These are phyloP conservation scores for Allacma fusca DNA, from an alignment of 2,888 invertebrate genomes.

Conservation along the genomic window DNA sequence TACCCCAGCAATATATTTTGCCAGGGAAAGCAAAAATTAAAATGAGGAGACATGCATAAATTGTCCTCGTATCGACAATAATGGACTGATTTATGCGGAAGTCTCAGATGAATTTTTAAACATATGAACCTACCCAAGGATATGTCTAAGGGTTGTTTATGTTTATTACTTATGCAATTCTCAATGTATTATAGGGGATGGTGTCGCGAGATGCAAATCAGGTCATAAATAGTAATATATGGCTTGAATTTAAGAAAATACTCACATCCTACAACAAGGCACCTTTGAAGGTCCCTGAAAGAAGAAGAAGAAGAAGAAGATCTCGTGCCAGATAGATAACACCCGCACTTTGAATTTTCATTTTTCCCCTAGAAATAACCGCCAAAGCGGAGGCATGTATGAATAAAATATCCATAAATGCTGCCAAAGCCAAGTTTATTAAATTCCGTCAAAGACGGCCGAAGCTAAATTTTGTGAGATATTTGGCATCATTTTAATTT, in stretches of 20 bases:
- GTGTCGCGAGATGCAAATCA: neutral
- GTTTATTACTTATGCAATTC: neutral
- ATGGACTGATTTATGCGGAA: too few relatives aligned
- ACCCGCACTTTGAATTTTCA: neutral
- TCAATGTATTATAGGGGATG: neutral
- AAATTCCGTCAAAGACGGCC: neutral
- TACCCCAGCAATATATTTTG: neutral
- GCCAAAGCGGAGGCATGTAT: neutral
- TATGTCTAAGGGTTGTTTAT: neutral
- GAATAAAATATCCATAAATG: neutral
- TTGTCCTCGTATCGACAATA: too few relatives aligned
- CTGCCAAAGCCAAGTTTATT: slow-evolving; percentile 8
- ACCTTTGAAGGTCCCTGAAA: too few relatives aligned
- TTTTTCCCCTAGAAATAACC: neutral
- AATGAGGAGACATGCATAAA: too few relatives aligned
- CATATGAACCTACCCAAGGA: too few relatives aligned
- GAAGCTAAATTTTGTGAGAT: neutral
- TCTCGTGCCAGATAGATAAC: neutral
- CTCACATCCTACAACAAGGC: neutral
- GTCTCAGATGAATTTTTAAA: too few relatives aligned
- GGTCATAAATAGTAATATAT: neutral
- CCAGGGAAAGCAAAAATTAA: too few relatives aligned
- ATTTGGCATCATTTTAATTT: slow-evolving; percentile 11
- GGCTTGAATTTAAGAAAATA: neutral
- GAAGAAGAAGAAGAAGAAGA: too few relatives aligned